Evolutionary conservation across 1,140 invertebrate genomes (phyloP), one percentile per base, ranked within the genome.

Genomic region (Globodera ellingtonae): DNA sequence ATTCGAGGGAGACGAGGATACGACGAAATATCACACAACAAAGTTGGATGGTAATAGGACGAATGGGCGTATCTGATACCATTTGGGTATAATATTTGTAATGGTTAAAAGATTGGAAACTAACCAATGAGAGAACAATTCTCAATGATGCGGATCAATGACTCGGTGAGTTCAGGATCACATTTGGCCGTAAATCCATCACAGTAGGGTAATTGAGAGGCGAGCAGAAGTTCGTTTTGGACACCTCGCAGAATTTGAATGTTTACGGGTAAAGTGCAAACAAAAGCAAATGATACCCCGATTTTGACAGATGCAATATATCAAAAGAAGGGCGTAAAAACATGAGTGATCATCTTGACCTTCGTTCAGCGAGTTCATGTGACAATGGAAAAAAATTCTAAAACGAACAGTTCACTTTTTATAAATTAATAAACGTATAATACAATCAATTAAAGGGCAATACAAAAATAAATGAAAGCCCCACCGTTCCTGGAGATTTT

Each of bases 291-390:
- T 46, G 13, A 83, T 90, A 96, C 96, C 96, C 93, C 93, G 92
- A 91, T 98, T 98, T 89, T 95, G 94, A 75, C 94, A 94, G 88
- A 98, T 92, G 21, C 95, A 95, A 90, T 97, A 97, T 2, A 98
- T 92, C 70, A 98, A 91, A 90, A 95, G 95, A 9, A 98, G 91
- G 1, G 94, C 93, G 91, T 98, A 96, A 71, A 99, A 91, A 0
- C 95, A 93, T 56, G 94, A 92, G 90, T 98, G 98, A 91, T 99
- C 97, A 90, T 97, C 97, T 88, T 96, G 94, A 6, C 90, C 92
- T 89, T 95, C 95, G 87, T 94, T 92, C 77, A 95, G 67, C 13
- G 88, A 83, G 44, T 85, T 78, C 52, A 88, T 78, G 35, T 87
- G 87, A 44, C 77, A 62, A 62, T 85, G 77, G 75, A 88, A 88